These are phyloP conservation scores for Oryctolagus cuniculus DNA, from an alignment of 2,113 vertebrate species.

Conservation along the genomic window mOryCun1.1 NC_091443.1:100862501-100863000, in stretches of 20 bases:
- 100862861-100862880: too few relatives aligned
- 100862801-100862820: conserved; percentile 21
- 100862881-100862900: too few relatives aligned
- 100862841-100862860: background rate
- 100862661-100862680: background rate
- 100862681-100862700: background rate
- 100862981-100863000: too few relatives aligned
- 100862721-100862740: rapidly evolving
- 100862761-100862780: background rate
- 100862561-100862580: too few relatives aligned
- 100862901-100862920: too few relatives aligned
- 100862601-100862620: background rate
- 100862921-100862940: too few relatives aligned
- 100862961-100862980: too few relatives aligned
- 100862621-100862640: background rate
- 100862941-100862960: too few relatives aligned
- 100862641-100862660: background rate
- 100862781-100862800: background rate
- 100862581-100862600: too few relatives aligned
- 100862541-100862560: too few relatives aligned
- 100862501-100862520: too few relatives aligned
- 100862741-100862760: background rate
- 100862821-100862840: background rate
- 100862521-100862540: too few relatives aligned
- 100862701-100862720: background rate